Percentiles rank a stretch among this genome's conserved stretches.
Conservation (phyloP, 2,888 invertebrate genomes). For the Biston stratarius region DNA sequence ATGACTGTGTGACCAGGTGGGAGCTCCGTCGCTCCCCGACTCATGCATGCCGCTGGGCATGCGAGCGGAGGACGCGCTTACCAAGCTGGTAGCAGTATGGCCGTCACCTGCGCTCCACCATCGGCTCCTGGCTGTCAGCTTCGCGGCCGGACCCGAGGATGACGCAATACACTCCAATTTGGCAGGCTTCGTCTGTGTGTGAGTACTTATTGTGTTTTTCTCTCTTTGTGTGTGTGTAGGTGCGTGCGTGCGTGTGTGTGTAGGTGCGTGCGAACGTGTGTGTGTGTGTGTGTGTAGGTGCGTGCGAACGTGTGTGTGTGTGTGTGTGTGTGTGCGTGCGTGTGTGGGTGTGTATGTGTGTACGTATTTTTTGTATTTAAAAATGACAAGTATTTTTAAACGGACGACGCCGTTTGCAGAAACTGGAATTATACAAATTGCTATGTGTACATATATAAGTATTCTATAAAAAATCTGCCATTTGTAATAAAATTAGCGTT, state of each 20-base stretch:
- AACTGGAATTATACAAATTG: too few species aligned
- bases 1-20: slow-evolving; percentile 85
- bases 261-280: slow-evolving; percentile 81
- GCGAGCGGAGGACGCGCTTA: slow-evolving; percentile 96
- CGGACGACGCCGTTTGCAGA: too few species aligned
- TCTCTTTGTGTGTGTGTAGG: neutral
- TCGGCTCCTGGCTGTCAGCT: slow-evolving; percentile 95
- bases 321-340: too few species aligned
- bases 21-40: slow-evolving; percentile 96
- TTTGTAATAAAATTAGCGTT: too few species aligned
- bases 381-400: too few species aligned
- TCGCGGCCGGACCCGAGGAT: slow-evolving; percentile 93
- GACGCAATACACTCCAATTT: slow-evolving; percentile 94
- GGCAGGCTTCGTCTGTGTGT: slow-evolving; percentile 96
- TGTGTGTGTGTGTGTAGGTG: neutral
- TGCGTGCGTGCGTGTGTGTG: slow-evolving; percentile 89
- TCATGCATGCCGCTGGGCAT: slow-evolving; percentile 99
- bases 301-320: too few species aligned
- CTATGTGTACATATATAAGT: too few species aligned
- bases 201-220: slow-evolving; percentile 81
- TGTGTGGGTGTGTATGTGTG: too few species aligned
- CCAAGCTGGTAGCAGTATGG: slow-evolving; percentile 93
- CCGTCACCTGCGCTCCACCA: slow-evolving; percentile 93
- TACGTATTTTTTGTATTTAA: too few species aligned
- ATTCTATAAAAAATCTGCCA: too few species aligned